phyloP scores from a whole-genome alignment of 2,797 vertebrate species.

The Xiphorhynchus erythropygius region DNA sequence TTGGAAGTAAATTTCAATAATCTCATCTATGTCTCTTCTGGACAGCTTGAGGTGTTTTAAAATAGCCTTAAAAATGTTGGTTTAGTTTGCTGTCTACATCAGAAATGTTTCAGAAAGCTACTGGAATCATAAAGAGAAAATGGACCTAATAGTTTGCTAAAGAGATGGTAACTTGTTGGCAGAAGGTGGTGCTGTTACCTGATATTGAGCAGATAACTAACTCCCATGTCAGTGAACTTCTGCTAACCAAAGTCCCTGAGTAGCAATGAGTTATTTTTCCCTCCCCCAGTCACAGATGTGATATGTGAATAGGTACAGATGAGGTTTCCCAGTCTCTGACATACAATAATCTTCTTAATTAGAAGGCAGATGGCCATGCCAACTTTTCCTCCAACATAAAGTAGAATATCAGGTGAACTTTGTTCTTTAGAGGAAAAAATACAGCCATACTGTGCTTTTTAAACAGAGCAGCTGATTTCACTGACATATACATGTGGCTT shows the following conservation, averaged over 20 bases:
- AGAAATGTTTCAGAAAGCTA: background rate
- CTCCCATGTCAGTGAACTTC: background rate
- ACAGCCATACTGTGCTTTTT: background rate
- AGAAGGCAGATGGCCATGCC: background rate
- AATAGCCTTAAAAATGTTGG: background rate
- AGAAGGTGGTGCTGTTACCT: slow-evolving; percentile 74
- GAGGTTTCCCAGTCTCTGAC: background rate
- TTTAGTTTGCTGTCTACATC: background rate
- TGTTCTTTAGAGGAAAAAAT: background rate
- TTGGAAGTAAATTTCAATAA: background rate
- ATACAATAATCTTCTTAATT: background rate
- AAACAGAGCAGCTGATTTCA: background rate
- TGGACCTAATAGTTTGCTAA: background rate
- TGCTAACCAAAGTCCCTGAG: background rate
- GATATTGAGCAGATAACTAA: slow-evolving; percentile 50
- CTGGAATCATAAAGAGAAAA: background rate
- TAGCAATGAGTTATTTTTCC: background rate
- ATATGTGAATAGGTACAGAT: background rate
- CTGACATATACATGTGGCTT: background rate
- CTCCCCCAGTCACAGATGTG: background rate
- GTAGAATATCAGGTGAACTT: background rate
- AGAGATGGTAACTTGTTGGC: slow-evolving; percentile 43
- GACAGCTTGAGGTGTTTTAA: background rate
- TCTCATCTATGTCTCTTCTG: background rate
- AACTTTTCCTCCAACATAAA: background rate